Evolutionary conservation across 2,888 invertebrate genomes (phyloP), one percentile per base, ranked within the genome.

Genomic region (Hedya salicella): DNA sequence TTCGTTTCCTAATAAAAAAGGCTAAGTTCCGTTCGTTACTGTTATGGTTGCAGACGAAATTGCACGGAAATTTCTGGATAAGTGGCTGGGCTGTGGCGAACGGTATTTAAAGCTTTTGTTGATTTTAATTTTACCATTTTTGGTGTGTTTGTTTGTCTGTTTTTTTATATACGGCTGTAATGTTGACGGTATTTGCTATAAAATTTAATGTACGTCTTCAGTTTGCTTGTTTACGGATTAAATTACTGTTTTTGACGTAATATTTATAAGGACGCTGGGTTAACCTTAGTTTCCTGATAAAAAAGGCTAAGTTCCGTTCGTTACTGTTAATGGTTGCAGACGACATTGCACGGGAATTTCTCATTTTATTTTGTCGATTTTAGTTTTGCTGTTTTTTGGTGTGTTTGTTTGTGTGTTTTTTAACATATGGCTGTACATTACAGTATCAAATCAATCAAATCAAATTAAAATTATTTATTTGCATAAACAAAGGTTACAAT

Each of bases 251-350:
- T n/a, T n/a, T n/a, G n/a, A n/a, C n/a, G n/a, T n/a, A n/a, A n/a
- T n/a, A n/a, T n/a, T n/a, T n/a, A n/a, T n/a, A n/a, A n/a, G n/a
- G n/a, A n/a, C 13, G 25, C 32, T 4, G 36, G 21, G 39, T 56
- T 56, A 42, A 57, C 56, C 60, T 39, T 19, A 11, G 39, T 46
- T 60, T 60, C 39, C 52, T 48, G 65, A 53, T 60, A 60, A 66
- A 66, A 66, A 60, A 60, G 60, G 65, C 46, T 50, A 44, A 50
- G 44, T 57, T 53, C 52, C 59, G 25, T 65, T 59, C 52, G 36
- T 44, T 59, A 52, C 44, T 44, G 50, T 57, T 65, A n/a, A 65
- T 65, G 64, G 57, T 14, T 9, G 14, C 32, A 32, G 42, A 13
- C 30, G 57, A 14, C n/a, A 57, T 64, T 57, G 32, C 42, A 17